Percentiles rank a stretch among this genome's conserved stretches.
phyloP scores from a whole-genome alignment of 2,797 vertebrate genomes.

The Aplochiton taeniatus region DNA sequence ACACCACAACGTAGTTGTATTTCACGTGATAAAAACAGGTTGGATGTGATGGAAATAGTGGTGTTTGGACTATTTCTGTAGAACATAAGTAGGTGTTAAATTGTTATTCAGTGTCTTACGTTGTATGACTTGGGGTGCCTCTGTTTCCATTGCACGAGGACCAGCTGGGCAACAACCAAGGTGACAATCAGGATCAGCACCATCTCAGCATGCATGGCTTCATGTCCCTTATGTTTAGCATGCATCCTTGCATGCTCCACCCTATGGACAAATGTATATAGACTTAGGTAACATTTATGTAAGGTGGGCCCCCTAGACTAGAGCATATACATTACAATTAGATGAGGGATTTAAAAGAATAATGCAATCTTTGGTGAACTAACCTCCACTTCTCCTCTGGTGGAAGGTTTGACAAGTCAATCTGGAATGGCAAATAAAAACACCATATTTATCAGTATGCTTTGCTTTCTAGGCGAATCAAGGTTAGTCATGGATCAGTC shows the following conservation, averaged over 20 bases:
- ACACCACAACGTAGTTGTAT: too few relatives aligned
- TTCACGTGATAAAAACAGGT: too few relatives aligned
- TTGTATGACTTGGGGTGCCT: constrained; percentile 96
- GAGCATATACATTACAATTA: not conserved
- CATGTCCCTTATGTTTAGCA: constrained; percentile 95
- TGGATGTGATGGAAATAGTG: too few relatives aligned
- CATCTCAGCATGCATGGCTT: constrained; percentile 99
- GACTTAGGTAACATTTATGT: not conserved
- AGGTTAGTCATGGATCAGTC: too few relatives aligned
- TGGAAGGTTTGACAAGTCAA: constrained; percentile 89
- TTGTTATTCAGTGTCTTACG: constrained; percentile 72
- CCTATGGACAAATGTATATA: constrained; percentile 69
- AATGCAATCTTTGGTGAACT: constrained; percentile 50
- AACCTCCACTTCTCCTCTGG: constrained; percentile 97
- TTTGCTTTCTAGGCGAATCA: not conserved
- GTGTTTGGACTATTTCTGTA: too few relatives aligned
- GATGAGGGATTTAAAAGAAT: not conserved
- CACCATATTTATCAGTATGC: constrained; percentile 2
- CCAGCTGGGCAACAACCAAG: constrained; percentile 91
- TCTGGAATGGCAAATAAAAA: constrained; percentile 60
- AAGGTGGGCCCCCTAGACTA: not conserved
- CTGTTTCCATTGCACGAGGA: constrained; percentile 98
- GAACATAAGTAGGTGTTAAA: not conserved
- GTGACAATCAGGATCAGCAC: constrained; percentile 98
- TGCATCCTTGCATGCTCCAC: constrained; percentile 97